Percentiles rank a stretch among this genome's conserved stretches.
Conservation (phyloP, 1,140 invertebrate species). For the Zaprionus tsacasi region DNA sequence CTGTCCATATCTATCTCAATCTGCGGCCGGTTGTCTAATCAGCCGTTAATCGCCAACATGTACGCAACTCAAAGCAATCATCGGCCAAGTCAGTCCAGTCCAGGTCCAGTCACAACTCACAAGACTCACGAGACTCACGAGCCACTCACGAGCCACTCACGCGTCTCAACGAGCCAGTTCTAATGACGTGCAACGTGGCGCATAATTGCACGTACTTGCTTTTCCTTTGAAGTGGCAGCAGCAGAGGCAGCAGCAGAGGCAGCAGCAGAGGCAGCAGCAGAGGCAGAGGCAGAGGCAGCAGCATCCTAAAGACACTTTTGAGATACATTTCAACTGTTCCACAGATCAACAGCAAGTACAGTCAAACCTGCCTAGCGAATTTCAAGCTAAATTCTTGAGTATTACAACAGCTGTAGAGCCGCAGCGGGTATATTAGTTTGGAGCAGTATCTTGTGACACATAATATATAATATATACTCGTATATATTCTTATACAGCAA, state of each 20-base stretch:
- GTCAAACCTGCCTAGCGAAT: neutral
- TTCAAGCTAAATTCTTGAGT: too few relatives aligned
- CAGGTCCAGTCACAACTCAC: constrained; percentile 8
- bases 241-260: neutral
- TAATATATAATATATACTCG: too few relatives aligned
- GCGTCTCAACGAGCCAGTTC: constrained; percentile 50
- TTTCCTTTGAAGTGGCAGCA: constrained; percentile 69
- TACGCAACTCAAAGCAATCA: constrained; percentile 62
- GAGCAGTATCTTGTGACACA: too few relatives aligned
- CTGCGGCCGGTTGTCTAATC: constrained; percentile 61
- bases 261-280: neutral
- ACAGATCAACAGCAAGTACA: constrained; percentile 39
- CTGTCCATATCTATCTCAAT: constrained; percentile 37
- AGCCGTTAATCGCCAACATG: constrained; percentile 69
- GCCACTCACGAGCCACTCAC: constrained; percentile 12
- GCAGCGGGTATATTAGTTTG: too few relatives aligned
- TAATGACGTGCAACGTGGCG: constrained; percentile 71
- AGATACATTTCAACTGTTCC: constrained; percentile 62
- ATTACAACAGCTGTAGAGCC: too few relatives aligned
- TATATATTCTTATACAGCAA: too few relatives aligned
- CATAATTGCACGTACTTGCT: constrained; percentile 72
- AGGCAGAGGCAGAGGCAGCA: constrained; percentile 3
- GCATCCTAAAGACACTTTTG: constrained; percentile 56
- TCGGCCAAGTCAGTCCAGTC: constrained; percentile 29
- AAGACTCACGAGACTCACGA: neutral